Evolutionary conservation across 1,140 invertebrate genomes (phyloP), one percentile per base, ranked within the genome.

Genomic region (Mizuhopecten yessoensis): DNA sequence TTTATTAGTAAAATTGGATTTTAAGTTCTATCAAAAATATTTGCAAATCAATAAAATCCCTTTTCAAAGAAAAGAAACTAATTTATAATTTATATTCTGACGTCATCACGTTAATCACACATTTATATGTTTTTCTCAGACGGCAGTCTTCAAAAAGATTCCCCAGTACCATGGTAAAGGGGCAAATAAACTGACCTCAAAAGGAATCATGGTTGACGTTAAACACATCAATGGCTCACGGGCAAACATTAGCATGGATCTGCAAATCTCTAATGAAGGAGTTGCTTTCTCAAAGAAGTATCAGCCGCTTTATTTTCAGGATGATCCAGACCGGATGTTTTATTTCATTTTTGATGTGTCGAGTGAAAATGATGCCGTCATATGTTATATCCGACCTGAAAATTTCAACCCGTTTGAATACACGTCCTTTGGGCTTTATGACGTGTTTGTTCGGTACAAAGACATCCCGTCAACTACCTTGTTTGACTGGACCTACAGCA

Each of bases 381-480:
- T 92, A 11, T 34, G 89, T 23, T 92, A 92, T 57, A 39, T 92
- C 15, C 90, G 86, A 88, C 57, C 87, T 7, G 88, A 90, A 33
- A 49, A 75, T 9, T 57, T 87, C 10, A 88, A 87, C 23, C 33
- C 11, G n/a, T 34, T 39, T n/a, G 34, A 29, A 34, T 75, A 29
- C 17, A 29, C 57, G 3, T 75, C 57, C 1, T 75, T 29, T 29
- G n/a, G 23, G 5, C 11, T 75, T 5, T 75, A 75, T 75, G 57
- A 75, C n/a, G 57, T 75, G 9, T 75, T 5, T 29, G 23, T 75
- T n/a, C 57, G n/a, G 23, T 75, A 17, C 9, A 75, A 29, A 7
- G 17, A 75, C 29, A 17, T 75, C 1, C 57, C 57, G 17, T 29
- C 57, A 75, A 75, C 57, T 75, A 1, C 57, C n/a, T 9, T 29